phyloP scores from a whole-genome alignment of 1,140 invertebrate genomes.

The Drepana arcuata region DNA sequence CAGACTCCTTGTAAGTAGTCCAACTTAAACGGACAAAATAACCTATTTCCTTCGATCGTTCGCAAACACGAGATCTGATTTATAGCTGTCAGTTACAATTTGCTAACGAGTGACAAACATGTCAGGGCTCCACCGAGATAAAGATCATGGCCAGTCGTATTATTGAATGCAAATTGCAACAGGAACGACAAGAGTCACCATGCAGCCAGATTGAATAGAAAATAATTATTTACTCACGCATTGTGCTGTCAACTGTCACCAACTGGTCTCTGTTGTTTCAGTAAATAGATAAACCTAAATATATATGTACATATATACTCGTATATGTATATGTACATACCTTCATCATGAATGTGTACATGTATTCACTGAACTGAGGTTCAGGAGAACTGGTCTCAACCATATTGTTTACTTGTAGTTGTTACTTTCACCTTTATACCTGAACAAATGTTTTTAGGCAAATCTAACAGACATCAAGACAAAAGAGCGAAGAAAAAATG shows the following conservation, averaged over 20 bases:
- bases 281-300: no score
- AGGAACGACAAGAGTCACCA: slow-evolving; percentile 17
- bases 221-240: slow-evolving; percentile 35
- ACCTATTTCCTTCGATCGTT: slow-evolving; percentile 22
- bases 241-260: slow-evolving; percentile 36
- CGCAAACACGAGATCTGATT: slow-evolving; percentile 30
- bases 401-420: no score
- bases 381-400: no score
- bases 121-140: slow-evolving; percentile 35
- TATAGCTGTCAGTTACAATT: slow-evolving; percentile 47
- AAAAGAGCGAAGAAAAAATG: background rate
- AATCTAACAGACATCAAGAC: no score
- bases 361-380: no score
- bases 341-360: no score
- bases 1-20: slow-evolving; percentile 4
- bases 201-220: slow-evolving; percentile 29
- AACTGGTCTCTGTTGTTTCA: slow-evolving; percentile 10
- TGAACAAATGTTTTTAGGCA: no score
- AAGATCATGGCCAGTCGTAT: slow-evolving; percentile 35
- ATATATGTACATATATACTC: no score
- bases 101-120: slow-evolving; percentile 48
- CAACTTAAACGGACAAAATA: slow-evolving; percentile 19
- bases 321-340: no score
- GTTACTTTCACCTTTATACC: no score
- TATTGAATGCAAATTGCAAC: slow-evolving; percentile 48